These are phyloP conservation scores for Agelas oroides DNA, from an alignment of 37 sponge, comb jelly and placozoan genomes.

Conservation along the genomic window DNA sequence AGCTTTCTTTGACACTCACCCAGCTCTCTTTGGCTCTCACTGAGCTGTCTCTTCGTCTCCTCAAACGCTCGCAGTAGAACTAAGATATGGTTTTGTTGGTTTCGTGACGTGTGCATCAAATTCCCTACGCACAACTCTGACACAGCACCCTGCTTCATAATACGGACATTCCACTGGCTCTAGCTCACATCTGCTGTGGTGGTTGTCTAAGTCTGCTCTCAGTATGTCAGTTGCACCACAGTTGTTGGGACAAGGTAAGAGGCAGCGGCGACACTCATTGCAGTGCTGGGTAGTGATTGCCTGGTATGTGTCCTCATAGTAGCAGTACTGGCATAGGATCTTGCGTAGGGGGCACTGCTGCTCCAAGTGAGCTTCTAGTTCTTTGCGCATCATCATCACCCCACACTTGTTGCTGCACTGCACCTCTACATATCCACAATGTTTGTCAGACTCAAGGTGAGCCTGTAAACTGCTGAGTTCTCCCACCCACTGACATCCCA, in stretches of 20 bases:
- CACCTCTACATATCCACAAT: conserved; percentile 1
- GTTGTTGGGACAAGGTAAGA: conserved; percentile 28
- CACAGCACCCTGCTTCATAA: conserved; percentile 1
- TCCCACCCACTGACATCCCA: conserved; percentile 13
- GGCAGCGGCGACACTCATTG: conserved; percentile 15
- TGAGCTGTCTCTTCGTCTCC: not conserved
- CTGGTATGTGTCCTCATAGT: not conserved
- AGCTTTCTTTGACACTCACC: not conserved
- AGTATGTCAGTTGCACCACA: conserved; percentile 24
- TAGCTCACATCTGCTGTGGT: not conserved
- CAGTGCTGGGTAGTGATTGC: conserved; percentile 17
- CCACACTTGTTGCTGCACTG: not conserved
- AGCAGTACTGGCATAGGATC: conserved; percentile 3
- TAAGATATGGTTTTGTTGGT: not conserved
- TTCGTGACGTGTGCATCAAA: not conserved
- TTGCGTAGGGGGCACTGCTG: not conserved
- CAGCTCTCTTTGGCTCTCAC: not conserved
- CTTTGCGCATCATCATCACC: not conserved
- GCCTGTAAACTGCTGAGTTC: not conserved
- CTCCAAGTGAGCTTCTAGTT: not conserved
- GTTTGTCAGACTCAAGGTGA: not conserved
- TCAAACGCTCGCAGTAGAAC: not conserved
- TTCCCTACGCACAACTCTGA: not conserved
- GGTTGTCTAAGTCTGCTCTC: not conserved
- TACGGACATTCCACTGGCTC: conserved; percentile 23